phyloP scores from a whole-genome alignment of 2,888 invertebrate species.

The Malacosoma neustria region DNA sequence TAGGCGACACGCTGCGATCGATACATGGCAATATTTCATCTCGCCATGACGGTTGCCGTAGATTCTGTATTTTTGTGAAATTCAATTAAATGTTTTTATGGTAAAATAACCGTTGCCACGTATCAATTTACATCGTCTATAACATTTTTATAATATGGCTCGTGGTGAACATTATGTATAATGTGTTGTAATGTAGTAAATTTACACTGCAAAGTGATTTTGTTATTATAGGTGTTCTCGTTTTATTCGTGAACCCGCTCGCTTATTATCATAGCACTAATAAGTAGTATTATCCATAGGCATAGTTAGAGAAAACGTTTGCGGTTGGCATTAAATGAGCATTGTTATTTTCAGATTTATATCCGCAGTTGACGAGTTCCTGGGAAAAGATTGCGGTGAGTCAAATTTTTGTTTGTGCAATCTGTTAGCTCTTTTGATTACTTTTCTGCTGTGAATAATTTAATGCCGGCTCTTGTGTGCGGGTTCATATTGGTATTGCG shows the following conservation, averaged over 20 bases:
- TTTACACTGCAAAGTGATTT: conserved; percentile 23
- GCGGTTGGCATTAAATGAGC: conserved; percentile 19
- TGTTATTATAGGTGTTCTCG: conserved; percentile 14
- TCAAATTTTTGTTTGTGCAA: conserved; percentile 39
- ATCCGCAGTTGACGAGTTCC: conserved; percentile 50
- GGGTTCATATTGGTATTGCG: conserved; percentile 32
- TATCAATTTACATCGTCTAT: conserved; percentile 55
- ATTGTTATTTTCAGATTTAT: conserved; percentile 58
- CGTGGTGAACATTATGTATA: conserved; percentile 29
- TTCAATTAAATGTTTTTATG: conserved; percentile 66
- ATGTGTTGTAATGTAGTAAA: conserved; percentile 32
- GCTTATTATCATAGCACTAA: neutral
- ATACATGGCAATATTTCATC: conserved; percentile 70
- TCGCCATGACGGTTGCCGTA: conserved; percentile 49
- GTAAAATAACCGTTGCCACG: conserved; percentile 47
- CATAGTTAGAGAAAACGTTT: conserved; percentile 7
- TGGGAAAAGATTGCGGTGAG: conserved; percentile 53
- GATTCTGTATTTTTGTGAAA: conserved; percentile 64
- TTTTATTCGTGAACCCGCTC: conserved; percentile 2
- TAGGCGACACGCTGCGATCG: conserved; percentile 72
- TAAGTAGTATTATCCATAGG: conserved; percentile 7
- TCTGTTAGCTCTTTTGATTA: conserved; percentile 38
- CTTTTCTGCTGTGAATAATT: conserved; percentile 26
- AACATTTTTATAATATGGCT: conserved; percentile 35
- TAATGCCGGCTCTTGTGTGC: conserved; percentile 28